A percentile compares a stretch with the other conserved stretches of the same genome.
Evolutionary conservation across 2,888 invertebrate species (phyloP).

Genomic region (Gerris lacustris): DNA sequence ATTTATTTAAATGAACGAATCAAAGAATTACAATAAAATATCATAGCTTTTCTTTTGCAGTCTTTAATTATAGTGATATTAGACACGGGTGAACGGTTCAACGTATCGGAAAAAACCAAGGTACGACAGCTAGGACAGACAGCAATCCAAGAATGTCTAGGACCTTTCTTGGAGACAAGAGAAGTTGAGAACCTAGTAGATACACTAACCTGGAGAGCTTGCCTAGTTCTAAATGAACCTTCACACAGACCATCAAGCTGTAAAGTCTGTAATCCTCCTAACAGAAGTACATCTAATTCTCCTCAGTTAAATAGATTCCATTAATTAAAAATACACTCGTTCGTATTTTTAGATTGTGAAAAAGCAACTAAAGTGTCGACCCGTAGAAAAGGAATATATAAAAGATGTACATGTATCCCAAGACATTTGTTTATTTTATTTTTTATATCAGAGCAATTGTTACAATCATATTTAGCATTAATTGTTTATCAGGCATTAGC

Average conservation of each 20-base stretch:
- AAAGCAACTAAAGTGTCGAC: too few relatives aligned
- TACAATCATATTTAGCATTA: too few relatives aligned
- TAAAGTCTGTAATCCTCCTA: neutral
- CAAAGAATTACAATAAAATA: too few relatives aligned
- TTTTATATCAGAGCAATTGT: too few relatives aligned
- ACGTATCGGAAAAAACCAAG: neutral
- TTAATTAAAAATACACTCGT: too few relatives aligned
- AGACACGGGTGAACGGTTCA: neutral
- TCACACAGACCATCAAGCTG: neutral
- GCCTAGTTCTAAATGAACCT: neutral
- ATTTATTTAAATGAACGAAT: too few relatives aligned
- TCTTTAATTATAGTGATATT: neutral
- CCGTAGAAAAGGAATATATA: too few relatives aligned
- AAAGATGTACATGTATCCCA: too few relatives aligned
- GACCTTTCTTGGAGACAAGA: neutral
- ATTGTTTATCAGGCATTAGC: too few relatives aligned
- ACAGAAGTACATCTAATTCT: neutral
- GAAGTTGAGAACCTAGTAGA: neutral
- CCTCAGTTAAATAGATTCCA: too few relatives aligned
- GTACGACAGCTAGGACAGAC: neutral
- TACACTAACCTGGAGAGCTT: neutral
- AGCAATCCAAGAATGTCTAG: neutral
- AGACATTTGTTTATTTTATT: too few relatives aligned
- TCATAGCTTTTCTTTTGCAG: neutral
- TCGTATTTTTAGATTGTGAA: too few relatives aligned